Conservation (phyloP, 2,113 vertebrate species). For the Symphodus melops region DNA sequence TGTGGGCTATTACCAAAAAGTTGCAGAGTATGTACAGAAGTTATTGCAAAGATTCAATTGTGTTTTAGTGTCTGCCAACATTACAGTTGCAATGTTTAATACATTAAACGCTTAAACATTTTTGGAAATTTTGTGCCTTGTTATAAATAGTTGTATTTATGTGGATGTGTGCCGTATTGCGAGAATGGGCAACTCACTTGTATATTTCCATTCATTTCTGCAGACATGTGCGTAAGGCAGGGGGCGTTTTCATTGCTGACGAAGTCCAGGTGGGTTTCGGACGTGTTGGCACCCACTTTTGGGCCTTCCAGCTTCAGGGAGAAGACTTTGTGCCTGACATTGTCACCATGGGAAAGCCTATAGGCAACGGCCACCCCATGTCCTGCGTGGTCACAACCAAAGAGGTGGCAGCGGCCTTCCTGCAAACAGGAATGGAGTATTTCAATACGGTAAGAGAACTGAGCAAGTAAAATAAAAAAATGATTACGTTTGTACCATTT, state of each 20-base stretch:
- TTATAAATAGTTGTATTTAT: background rate
- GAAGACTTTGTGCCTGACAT: constrained; percentile 95
- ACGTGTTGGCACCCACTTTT: constrained; percentile 92
- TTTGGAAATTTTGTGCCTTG: too few species aligned
- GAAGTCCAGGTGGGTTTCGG: constrained; percentile 99
- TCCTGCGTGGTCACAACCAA: constrained; percentile 96
- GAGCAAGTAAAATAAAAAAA: background rate
- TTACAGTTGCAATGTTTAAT: too few species aligned
- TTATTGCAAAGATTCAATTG: background rate
- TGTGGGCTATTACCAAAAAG: constrained; percentile 96
- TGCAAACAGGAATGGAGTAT: constrained; percentile 91
- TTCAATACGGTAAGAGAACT: constrained; percentile 92
- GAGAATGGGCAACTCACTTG: background rate
- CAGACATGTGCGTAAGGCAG: constrained; percentile 87
- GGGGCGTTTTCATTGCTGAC: constrained; percentile 93
- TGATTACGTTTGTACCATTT: background rate
- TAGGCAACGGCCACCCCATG: constrained; percentile 97
- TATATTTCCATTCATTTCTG: constrained; percentile 9
- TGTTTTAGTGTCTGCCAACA: background rate
- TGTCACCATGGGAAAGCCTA: constrained; percentile 98
- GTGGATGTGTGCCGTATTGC: background rate
- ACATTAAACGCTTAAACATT: too few species aligned
- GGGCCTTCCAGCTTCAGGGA: constrained; percentile 95
- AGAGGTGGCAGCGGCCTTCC: constrained; percentile 92
- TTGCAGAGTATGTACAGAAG: constrained; percentile 91